phyloP scores from a whole-genome alignment of 2,113 vertebrate species.

The Vombatus ursinus region DNA sequence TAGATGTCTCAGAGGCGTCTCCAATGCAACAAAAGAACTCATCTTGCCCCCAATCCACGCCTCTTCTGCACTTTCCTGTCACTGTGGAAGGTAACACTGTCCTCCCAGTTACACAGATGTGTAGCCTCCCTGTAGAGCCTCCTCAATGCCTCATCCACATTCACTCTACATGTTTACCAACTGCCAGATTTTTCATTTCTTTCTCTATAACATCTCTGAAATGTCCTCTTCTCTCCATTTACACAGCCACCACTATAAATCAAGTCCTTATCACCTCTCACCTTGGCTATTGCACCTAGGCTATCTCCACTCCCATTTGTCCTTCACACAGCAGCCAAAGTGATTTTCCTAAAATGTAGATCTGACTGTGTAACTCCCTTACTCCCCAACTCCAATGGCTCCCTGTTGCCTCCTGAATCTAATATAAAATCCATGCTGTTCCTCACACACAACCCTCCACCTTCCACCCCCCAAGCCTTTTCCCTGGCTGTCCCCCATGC shows the following conservation, averaged over 20 bases:
- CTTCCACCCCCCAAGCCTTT: neutral
- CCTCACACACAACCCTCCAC: too few relatives aligned
- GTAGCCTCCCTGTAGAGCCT: neutral
- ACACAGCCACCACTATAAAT: neutral
- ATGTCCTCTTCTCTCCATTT: neutral
- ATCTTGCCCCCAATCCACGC: neutral
- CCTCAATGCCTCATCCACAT: neutral
- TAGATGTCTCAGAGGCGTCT: neutral
- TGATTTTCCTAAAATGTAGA: neutral
- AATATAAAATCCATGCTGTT: neutral
- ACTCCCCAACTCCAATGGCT: neutral
- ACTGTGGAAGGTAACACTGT: neutral
- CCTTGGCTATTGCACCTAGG: neutral
- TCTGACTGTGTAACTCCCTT: neutral
- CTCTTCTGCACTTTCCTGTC: neutral
- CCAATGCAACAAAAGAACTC: neutral
- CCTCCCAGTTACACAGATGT: neutral
- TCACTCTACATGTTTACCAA: neutral
- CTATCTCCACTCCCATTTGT: neutral
- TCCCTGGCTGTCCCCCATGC: neutral
- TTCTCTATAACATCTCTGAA: neutral
- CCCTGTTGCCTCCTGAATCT: neutral
- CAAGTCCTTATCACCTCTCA: neutral
- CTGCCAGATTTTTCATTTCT: neutral
- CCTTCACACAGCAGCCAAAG: neutral